Evolutionary conservation across 2,888 invertebrate genomes (phyloP).

Genomic region (Megastigmus dorsalis): DNA sequence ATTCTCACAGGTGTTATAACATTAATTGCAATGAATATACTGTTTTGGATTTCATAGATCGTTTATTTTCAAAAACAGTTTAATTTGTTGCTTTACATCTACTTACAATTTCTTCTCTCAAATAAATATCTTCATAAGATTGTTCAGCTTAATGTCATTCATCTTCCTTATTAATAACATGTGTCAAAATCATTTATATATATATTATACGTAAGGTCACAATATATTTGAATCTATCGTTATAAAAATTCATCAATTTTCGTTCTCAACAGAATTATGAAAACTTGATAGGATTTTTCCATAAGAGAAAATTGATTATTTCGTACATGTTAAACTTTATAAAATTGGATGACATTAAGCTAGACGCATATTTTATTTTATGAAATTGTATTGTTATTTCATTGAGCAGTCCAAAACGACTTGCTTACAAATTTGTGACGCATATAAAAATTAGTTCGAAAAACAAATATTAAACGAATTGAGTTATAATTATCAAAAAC

Average conservation of each 20-base stretch:
- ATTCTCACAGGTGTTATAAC: no score
- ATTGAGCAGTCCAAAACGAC: constrained; percentile 34
- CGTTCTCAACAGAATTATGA: neutral
- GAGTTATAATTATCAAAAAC: neutral
- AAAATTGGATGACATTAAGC: constrained; percentile 23
- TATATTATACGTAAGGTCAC: constrained; percentile 19
- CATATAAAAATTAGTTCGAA: constrained; percentile 37
- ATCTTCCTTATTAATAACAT: constrained; percentile 2
- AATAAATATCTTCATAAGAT: constrained; percentile 19
- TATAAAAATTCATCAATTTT: constrained; percentile 33
- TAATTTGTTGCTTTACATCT: constrained; percentile 41
- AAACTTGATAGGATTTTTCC: constrained; percentile 11
- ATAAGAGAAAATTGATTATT: neutral
- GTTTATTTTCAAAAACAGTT: constrained; percentile 49
- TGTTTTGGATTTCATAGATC: constrained; percentile 30
- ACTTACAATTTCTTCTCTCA: constrained; percentile 38
- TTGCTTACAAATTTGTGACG: constrained; percentile 30
- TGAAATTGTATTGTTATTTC: neutral
- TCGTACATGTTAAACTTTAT: constrained; percentile 17
- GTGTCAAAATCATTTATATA: constrained; percentile 29
- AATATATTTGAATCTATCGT: constrained; percentile 13
- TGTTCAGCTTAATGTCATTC: constrained; percentile 28
- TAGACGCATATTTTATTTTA: neutral
- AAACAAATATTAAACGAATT: constrained; percentile 35
- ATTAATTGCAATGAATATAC: neutral